Evolutionary conservation across 2,888 invertebrate genomes (phyloP), one percentile per base, ranked within the genome.

Genomic region (Microchrysa polita): DNA sequence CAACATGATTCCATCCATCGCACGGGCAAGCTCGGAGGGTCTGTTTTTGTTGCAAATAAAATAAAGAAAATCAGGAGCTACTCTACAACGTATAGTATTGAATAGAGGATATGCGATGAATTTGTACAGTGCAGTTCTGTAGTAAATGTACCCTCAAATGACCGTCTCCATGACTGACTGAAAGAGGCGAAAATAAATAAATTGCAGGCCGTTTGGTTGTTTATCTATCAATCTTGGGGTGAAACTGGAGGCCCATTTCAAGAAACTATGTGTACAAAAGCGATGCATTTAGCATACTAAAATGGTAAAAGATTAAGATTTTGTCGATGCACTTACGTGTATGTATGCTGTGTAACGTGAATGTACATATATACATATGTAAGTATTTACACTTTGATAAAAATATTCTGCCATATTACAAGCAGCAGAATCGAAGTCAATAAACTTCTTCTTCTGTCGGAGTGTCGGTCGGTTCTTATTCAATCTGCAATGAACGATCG

Each of bases 201-300:
- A 20, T 52, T 48, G 22, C 65, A 67, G 27, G 2, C 27, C 27
- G 27, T 34, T 34, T 5, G n/a, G 12, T 22, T 63, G 34, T 60
- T 34, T 34, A 60, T 63, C 63, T 44, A 40, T 20, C 42, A 63
- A 63, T 63, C 63, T 63, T 52, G 12, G n/a, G n/a, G 27, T 34
- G 27, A 7, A 34, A 34, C 27, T 34, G 18, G 16, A 34, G 48
- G 27, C 67, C 60, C 60, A 60, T 67, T 67, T 53, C 9, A 12
- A 53, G 34, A 55, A 48, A 57, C 34, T n/a, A 40, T 55, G 55
- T 40, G 18, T 18, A 44, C 22, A 34, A 34, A 34, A 5, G 10
- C 20, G 55, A 57, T 55, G 57, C 57, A 34, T 7, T 34, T 57
- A 18, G 57, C 57, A 57, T 69, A 69, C 69, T 22, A 55, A 69